Base-by-base conservation (phyloP, 2,113 vertebrate species). In the Sporophila hypoxantha region DNA sequence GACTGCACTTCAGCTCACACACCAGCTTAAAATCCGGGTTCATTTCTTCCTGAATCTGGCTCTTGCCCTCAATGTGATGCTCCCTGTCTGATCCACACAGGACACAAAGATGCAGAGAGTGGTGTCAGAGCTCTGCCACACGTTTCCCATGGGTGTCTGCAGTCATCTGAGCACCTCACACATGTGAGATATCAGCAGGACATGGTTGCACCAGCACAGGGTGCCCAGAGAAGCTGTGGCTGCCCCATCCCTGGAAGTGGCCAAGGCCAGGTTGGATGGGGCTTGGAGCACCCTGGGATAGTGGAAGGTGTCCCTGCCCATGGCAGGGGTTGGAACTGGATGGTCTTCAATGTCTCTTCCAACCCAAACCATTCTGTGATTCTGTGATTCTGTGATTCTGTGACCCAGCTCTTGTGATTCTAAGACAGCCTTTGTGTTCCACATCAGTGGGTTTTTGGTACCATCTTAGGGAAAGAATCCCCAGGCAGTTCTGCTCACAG, bases 251-350 rank as follows among this genome's bases (percentile, higher is more conserved):
- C 30, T 41, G 9, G 3, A 3, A 67, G 17, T 32, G 21, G 2
- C 0, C 34, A 1, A 36, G 30, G 8, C 9, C 34, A 36, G 14
- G 9, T 0, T 75, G 39, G 20, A 55, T 0, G 1, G 25, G 30
- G 20, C 8, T 68, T 61, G 34, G 34, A 68, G 17, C 3, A 61
- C 1, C 21, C 17, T 47, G 39, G 30, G 0, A 0, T 1, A 27
- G 39, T 47, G 46, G 17, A 16, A 80, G 25, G 5, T 41, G 61
- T 41, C 61, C 46, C 34, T 67, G 30, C 2, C 52, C 29, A 18
- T 7, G 17, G 46, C 14, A 74, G 0, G 14, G 9, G 6, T 2
- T 60, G 29, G 46, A 47, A 19, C 12, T 4, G 12, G 25, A 5
- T 47, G 53, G 5, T 5, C 10, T 60, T 39, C 25, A 47, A 47